Base-by-base conservation (phyloP, 2,888 invertebrate species). In the Eucriotettix oculatus region DNA sequence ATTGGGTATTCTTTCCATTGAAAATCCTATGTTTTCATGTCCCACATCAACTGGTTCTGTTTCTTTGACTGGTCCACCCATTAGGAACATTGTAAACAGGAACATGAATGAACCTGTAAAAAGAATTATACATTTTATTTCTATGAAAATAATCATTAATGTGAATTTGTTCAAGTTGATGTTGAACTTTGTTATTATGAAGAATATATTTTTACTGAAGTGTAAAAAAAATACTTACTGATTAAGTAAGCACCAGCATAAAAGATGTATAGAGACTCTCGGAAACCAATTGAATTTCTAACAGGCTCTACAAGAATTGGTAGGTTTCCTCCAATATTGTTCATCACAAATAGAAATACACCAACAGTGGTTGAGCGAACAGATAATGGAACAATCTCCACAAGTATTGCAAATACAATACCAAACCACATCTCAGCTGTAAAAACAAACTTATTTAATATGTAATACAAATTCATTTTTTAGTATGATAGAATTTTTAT, bases 351-450 rank as follows among this genome's bases (percentile, higher is more conserved):
- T 52, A 92, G 78, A 71, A 92, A 92, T 43, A 91, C 81, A 0
- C 91, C 92, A 14, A 92, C 84, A 0, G 90, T 87, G 52, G 90
- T 90, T 9, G 91, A 91, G 56, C 92, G 79, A 14, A 90, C 82
- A 10, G 84, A 81, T 56, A 89, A 69, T 0, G 91, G 91, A 1
- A 92, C 90, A 64, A 92, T 87, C 75, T 92, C 92, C 1, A 93
- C 90, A 3, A 93, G 78, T 69, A 92, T 87, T 5, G 92, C 91
- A 72, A 92, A 92, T 7, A 92, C 84, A 64, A 93, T 91, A 57
- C 92, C 92, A 73, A 92, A 92, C 92, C 92, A 93, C 91, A 91
- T 92, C 76, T 92, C 92, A 68, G 92, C 91, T 87, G 76, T 11
- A 54, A 64, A 54, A 10, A 54, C 42, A 48, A 53, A 58, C 14